Conservation (phyloP, 1,140 invertebrate genomes). For the Drosophila kepulauana region DNA sequence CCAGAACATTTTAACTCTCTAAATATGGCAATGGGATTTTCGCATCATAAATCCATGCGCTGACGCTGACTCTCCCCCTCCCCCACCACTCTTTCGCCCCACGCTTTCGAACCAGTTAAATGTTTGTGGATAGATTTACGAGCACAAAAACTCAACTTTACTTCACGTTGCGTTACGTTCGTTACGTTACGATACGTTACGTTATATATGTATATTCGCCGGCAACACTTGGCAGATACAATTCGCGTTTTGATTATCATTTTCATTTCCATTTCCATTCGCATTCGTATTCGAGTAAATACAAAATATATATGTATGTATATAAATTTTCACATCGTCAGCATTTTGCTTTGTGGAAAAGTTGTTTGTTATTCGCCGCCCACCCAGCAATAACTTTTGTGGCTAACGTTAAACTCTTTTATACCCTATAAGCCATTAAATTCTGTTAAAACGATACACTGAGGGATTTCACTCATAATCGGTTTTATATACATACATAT, state of each 20-base stretch:
- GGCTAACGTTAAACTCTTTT: conserved; percentile 14
- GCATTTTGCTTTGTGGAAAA: conserved; percentile 28
- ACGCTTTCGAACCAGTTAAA: conserved; percentile 36
- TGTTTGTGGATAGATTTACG: conserved; percentile 44
- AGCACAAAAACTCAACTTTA: conserved; percentile 16
- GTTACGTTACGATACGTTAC: conserved; percentile 4
- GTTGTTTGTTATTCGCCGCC: conserved; percentile 28
- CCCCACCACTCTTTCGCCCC: background rate
- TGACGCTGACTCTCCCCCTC: background rate
- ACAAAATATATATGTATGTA: conserved; percentile 1
- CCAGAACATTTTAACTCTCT: conserved; percentile 31
- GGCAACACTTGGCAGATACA: conserved; percentile 24
- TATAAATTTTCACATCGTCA: conserved; percentile 15
- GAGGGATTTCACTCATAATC: too few species aligned
- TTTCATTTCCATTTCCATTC: conserved; percentile 19
- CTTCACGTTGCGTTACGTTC: background rate
- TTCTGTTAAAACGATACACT: background rate
- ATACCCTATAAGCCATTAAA: conserved; percentile 12
- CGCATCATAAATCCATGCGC: conserved; percentile 64
- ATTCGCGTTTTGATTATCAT: conserved; percentile 53
- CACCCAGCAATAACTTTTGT: conserved; percentile 34
- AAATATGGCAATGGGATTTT: conserved; percentile 56
- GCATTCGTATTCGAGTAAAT: conserved; percentile 11
- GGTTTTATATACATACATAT: background rate
- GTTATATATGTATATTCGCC: background rate